Evolutionary conservation across 2,888 invertebrate species (phyloP), one percentile per base, ranked within the genome.

Genomic region (Margaritifera margaritifera): DNA sequence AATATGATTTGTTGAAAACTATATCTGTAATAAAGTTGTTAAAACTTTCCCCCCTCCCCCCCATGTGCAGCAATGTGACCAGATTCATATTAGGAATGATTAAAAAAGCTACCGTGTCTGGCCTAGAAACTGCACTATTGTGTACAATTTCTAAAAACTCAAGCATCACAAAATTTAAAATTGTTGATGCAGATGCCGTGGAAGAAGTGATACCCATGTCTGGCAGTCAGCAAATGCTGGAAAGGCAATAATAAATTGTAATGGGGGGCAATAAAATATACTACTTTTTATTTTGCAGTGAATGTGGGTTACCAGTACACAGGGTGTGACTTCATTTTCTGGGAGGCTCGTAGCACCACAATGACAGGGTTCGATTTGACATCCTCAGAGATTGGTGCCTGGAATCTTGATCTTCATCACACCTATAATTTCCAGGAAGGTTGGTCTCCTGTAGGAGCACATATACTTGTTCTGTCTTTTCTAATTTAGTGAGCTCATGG

Each of bases 341-440:
- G 99, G 99, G 96, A 96, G 83, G 95, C 96, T 4, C 96, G 97
- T 90, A 96, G 97, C 0, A 96, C 97, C 2, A 95, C 95, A 54
- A 91, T 99, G 82, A 95, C 96, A 90, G 98, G 98, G 27, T 97
- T 96, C 90, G 98, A 98, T 90, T 96, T 98, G 63, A 96, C 96
- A 86, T 97, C 98, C 77, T 97, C 98, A 0, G 97, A 98, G 88
- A 95, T 98, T 66, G 98, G 98, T 1, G 97, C 97, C 61, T 99
- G 98, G 98, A 97, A 98, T 64, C 91, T 99, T 66, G 96, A 99
- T 89, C 96, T 98, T 76, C 98, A 99, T 91, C 99, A 99, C 90
- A 96, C 97, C 90, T 98, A 98, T 91, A 99, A 99, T 90, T 97
- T 97, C 92, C 96, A 98, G 87, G 98, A 99, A 92, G 98, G 95